Base-by-base conservation (phyloP, 2,113 vertebrate species). In the Protomyctophum bolini region DNA sequence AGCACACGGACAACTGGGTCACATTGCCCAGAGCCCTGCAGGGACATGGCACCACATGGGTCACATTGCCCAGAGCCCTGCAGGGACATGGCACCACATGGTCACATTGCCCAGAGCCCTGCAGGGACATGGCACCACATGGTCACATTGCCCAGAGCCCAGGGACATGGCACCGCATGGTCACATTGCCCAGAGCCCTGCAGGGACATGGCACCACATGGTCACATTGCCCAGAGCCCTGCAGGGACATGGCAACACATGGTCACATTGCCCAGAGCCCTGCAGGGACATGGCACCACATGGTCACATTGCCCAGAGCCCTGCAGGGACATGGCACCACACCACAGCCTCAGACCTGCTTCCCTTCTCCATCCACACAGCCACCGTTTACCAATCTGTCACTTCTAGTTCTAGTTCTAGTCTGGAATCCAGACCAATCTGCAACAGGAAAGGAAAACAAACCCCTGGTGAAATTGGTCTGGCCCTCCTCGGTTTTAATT, bases 1-100 rank as follows among this genome's bases (percentile, higher is more conserved):
- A 66, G 85, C 58, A 80, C 10, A 58, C 21, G 15, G 54, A 69
- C 72, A 88, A 87, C 59, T 90, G 85, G 88, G 88, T 81, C 86
- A 81, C 66, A 56, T 59, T 75, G 10, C 60, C 48, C 48, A 57
- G 33, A 33, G 79, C 64, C 65, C 64, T n/a, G n/a, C n/a, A 61
- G 45, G 45, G 14, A 63, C 50, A 63, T 6, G 52, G 65, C 73
- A 50, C 12, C 7, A 68, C 11, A 47, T 47, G n/a, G n/a, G n/a
- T n/a, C n/a, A n/a, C n/a, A n/a, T n/a, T n/a, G 10, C 61, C 48
- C 48, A 21, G 21, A 21, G 79, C 64, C 65, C 64, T n/a, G n/a
- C n/a, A 61, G 45, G 45, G 14, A 63, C 50, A 63, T 6, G 52
- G 65, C 73, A 50, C 12, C 7, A 68, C 11, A 47, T n/a, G n/a